These are phyloP conservation scores for Trimorus sp. DNA, from an alignment of 2,888 invertebrate genomes.

Conservation along the genomic window DNA sequence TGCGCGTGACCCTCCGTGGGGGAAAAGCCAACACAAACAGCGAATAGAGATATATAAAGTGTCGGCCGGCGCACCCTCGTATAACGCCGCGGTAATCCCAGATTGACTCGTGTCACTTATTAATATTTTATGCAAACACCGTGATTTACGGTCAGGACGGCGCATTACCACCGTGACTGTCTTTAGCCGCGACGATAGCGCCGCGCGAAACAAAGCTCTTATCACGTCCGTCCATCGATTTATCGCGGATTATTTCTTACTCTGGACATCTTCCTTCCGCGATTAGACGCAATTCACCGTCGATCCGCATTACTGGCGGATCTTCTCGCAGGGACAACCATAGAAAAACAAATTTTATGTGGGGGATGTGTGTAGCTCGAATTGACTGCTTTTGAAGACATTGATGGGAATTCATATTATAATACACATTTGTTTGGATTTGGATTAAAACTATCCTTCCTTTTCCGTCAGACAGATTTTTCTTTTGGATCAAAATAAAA, in stretches of 20 bases:
- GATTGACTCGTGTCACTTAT: conserved; percentile 82
- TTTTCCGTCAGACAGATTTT: no score
- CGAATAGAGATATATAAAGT: conserved; percentile 81
- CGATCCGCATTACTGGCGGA: conserved; percentile 24
- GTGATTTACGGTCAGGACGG: conserved; percentile 77
- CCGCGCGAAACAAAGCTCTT: conserved; percentile 70
- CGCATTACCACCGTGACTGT: conserved; percentile 69
- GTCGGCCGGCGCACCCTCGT: conserved; percentile 67
- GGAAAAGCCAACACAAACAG: conserved; percentile 80
- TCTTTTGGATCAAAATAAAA: no score
- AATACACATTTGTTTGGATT: no score
- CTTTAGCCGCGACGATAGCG: conserved; percentile 71
- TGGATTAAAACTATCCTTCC: no score
- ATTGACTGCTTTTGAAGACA: no score
- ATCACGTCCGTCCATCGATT: conserved; percentile 61
- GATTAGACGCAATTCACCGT: conserved; percentile 34
- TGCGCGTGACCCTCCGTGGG: conserved; percentile 75
- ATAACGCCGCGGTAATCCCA: conserved; percentile 76
- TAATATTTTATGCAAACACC: conserved; percentile 82
- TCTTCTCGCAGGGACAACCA: neutral
- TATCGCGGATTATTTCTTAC: conserved; percentile 56
- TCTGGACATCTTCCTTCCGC: conserved; percentile 55
- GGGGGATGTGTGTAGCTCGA: neutral
- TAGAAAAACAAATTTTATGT: neutral
- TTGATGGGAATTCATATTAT: no score